Percentiles rank a stretch among this genome's conserved stretches.
These are phyloP conservation scores for Lucilia sericata DNA, from an alignment of 1,140 invertebrate genomes.

Conservation along the genomic window DNA sequence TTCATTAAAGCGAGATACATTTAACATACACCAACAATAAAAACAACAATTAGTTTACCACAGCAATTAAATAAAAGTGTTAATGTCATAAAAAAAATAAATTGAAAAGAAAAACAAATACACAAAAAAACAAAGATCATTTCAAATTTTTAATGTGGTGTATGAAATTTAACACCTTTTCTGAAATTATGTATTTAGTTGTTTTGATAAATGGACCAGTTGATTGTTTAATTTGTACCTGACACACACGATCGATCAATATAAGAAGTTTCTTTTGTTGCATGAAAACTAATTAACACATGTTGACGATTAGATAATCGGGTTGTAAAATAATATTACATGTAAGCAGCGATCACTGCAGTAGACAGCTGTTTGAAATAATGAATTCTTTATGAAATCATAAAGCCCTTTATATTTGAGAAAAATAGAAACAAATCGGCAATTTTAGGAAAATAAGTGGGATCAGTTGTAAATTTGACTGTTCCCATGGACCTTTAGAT, in stretches of 20 bases:
- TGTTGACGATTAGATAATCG: neutral
- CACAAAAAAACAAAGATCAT: neutral
- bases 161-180: neutral
- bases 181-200: neutral
- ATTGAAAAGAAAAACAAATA: neutral
- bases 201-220: neutral
- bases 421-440: too few relatives aligned
- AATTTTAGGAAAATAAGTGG: too few relatives aligned
- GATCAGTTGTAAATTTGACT: too few relatives aligned
- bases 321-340: conserved; percentile 1
- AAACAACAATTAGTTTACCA: too few relatives aligned
- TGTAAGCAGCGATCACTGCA: neutral
- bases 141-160: neutral
- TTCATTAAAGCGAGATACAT: too few relatives aligned
- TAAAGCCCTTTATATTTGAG: neutral
- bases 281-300: neutral
- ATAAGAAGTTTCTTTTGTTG: conserved; percentile 9
- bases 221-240: neutral
- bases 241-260: neutral
- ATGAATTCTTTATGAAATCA: neutral
- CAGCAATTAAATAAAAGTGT: neutral
- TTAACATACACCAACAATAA: too few relatives aligned
- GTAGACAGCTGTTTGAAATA: neutral
- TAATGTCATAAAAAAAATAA: neutral
- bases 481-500: too few relatives aligned